A percentile compares a stretch with the other conserved stretches of the same genome.
These are phyloP conservation scores for Catharus ustulatus DNA, from an alignment of 2,797 vertebrate genomes.

Conservation along the genomic window DNA sequence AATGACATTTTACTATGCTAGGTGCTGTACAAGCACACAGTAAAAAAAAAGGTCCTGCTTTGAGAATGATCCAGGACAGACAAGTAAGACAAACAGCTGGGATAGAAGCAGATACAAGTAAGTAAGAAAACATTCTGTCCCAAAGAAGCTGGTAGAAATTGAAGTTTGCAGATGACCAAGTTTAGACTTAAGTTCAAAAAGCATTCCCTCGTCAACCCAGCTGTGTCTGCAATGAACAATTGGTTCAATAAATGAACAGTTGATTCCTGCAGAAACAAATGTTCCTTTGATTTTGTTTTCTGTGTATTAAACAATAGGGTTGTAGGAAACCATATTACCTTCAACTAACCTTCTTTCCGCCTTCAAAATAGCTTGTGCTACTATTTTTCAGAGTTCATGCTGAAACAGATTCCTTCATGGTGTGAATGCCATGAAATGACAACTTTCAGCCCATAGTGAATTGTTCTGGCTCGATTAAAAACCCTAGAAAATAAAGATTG, in stretches of 20 bases:
- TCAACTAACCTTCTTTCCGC: not conserved
- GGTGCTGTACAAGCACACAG: not conserved
- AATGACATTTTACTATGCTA: not conserved
- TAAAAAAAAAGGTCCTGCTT: not conserved
- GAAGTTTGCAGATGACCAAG: not conserved
- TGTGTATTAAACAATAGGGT: not conserved
- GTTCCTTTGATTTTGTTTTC: not conserved
- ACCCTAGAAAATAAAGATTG: constrained; percentile 3
- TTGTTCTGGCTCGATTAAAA: constrained; percentile 9
- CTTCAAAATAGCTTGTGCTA: not conserved
- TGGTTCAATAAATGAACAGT: not conserved
- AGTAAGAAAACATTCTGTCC: not conserved
- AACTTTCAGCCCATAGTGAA: constrained; percentile 3
- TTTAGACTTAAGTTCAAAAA: not conserved
- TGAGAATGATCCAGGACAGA: not conserved
- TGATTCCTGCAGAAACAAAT: not conserved
- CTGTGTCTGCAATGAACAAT: not conserved
- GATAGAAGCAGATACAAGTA: not conserved
- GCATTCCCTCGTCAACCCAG: not conserved
- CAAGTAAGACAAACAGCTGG: fast-evolving
- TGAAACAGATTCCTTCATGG: constrained; percentile 16
- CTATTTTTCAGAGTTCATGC: constrained; percentile 25
- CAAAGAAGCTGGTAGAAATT: not conserved
- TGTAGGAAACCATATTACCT: not conserved
- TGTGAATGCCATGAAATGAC: constrained; percentile 21